Percentiles rank a stretch among this genome's conserved stretches.
These are phyloP conservation scores for Platerodrilus igneus DNA, from an alignment of 2,888 invertebrate genomes.

Conservation along the genomic window DNA sequence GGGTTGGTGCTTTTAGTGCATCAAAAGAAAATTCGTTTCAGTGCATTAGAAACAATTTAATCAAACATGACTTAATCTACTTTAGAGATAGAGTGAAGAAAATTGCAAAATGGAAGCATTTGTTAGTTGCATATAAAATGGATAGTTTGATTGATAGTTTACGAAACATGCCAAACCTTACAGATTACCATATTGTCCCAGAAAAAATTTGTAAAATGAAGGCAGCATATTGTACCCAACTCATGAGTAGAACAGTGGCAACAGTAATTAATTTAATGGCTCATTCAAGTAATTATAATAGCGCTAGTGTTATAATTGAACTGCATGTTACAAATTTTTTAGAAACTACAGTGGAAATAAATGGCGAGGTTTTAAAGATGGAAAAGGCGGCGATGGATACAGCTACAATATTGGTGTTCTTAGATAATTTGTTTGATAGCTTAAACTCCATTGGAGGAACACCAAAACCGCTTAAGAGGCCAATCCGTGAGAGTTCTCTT, in stretches of 20 bases:
- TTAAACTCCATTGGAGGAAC: constrained; percentile 1
- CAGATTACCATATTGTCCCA: constrained; percentile 6
- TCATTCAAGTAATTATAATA: constrained; percentile 5
- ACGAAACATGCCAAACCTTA: not conserved
- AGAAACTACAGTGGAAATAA: constrained; percentile 6
- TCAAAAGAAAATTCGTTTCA: no score
- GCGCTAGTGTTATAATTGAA: no score
- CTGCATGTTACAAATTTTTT: no score
- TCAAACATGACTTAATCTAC: no score
- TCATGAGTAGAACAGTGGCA: constrained; percentile 2
- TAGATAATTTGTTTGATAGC: constrained; percentile 3
- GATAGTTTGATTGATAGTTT: constrained; percentile 2
- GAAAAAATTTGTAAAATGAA: constrained; percentile 4
- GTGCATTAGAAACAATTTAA: no score
- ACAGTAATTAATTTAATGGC: constrained; percentile 5
- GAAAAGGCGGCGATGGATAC: constrained; percentile 5
- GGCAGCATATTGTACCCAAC: constrained; percentile 5
- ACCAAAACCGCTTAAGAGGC: constrained; percentile 2
- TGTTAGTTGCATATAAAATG: constrained; percentile 5
- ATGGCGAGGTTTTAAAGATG: constrained; percentile 1
- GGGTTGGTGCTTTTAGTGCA: no score
- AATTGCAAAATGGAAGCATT: constrained; percentile 5
- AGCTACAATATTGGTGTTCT: not conserved
- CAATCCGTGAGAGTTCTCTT: constrained; percentile 2
- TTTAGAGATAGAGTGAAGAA: no score